Base-by-base conservation (phyloP, 2,888 invertebrate species). In the Lochmaea capreae region DNA sequence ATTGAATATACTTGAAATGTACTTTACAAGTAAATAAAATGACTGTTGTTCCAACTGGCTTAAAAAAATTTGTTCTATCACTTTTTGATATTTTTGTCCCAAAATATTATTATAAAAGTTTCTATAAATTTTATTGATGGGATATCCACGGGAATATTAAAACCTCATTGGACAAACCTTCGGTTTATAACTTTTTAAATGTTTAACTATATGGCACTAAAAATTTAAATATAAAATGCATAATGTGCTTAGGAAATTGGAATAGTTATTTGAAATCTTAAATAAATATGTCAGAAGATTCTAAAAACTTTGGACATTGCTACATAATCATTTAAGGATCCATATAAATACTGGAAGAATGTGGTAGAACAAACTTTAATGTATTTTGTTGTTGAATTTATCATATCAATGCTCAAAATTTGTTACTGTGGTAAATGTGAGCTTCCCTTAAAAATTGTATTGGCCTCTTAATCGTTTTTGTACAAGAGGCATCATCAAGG, bases 331-430 rank as follows among this genome's bases (percentile, higher is more conserved):
- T 12, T 46, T 61, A 57, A 46, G 12, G 14, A 49, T 42, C 68
- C 65, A 46, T 49, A 58, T 18, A 18, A n/a, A 14, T 54, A 58
- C 26, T 10, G 33, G 14, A 8, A 63, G n/a, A 18, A 63, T 63
- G 62, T 63, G 42, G 18, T 43, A 11, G 43, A 63, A 63, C 14
- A 63, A 43, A 43, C 16, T 43, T 42, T 4, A 18, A 54, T 42
- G 58, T 69, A 67, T 71, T 68, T 73, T 74, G 72, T 75, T 75
- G 73, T 76, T 77, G 70, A 65, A 49, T 76, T 74, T 77, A 57
- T 78, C 75, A 76, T 78, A 78, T 78, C 76, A 76, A 73, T 76
- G 78, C 79, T 79, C 79, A 79, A 79, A 74, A 77, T 77, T 79
- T 76, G 74, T 79, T 72, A 72, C 58, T 75, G 72, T 76, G 73